Conservation (phyloP, 2,113 vertebrate genomes). For the Chrysemys picta region DNA sequence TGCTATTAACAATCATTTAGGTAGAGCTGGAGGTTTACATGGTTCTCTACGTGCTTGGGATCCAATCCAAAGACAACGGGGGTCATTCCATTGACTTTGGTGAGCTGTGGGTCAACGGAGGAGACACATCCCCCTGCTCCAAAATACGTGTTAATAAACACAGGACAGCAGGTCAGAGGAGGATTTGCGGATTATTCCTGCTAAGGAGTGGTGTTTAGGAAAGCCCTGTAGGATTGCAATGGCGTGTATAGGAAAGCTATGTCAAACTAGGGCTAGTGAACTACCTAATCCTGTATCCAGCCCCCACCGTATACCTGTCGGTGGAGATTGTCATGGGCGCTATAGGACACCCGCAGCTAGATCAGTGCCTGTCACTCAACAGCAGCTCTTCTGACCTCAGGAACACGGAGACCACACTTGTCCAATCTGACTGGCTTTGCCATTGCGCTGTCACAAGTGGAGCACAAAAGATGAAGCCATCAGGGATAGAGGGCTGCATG, state of each 20-base stretch:
- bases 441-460: not conserved
- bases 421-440: not conserved
- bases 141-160: not conserved
- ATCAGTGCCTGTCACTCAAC: not conserved
- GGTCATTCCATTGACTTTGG: not conserved
- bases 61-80: not conserved
- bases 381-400: not conserved
- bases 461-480: not conserved
- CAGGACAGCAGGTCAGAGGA: not conserved
- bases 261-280: not conserved
- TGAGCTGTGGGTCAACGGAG: not conserved
- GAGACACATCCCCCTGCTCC: not conserved
- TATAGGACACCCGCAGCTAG: not conserved
- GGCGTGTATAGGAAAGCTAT: not conserved
- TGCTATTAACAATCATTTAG: not conserved
- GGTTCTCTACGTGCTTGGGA: rapidly evolving
- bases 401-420: not conserved
- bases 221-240: not conserved
- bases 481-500: not conserved
- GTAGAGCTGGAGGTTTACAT: not conserved
- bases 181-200: not conserved
- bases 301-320: not conserved
- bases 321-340: not conserved
- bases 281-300: not conserved
- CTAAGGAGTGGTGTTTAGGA: not conserved